These are phyloP conservation scores for Automeris io DNA, from an alignment of 2,888 invertebrate genomes.

Conservation along the genomic window DNA sequence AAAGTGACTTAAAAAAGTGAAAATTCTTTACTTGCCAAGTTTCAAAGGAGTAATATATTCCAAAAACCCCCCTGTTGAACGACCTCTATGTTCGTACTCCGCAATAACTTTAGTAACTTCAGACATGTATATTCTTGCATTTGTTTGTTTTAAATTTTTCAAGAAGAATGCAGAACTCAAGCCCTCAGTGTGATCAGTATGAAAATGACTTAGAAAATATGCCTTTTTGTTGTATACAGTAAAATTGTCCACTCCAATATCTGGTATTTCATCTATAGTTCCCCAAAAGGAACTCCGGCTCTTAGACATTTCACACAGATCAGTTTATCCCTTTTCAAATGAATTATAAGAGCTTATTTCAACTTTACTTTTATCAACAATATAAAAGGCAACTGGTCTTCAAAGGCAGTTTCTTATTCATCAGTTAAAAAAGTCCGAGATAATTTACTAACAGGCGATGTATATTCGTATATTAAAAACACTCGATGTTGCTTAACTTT, in stretches of 20 bases:
- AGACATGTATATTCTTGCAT: conserved; percentile 36
- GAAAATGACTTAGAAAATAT: conserved; percentile 82
- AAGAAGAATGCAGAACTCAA: conserved; percentile 30
- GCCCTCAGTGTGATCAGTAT: conserved; percentile 79
- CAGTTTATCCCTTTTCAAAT: too few relatives aligned
- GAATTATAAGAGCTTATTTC: too few relatives aligned
- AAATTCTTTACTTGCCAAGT: conserved; percentile 40
- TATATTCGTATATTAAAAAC: too few relatives aligned
- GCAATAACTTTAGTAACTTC: conserved; percentile 36
- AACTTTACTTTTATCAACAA: too few relatives aligned
- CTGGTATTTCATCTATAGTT: conserved; percentile 76
- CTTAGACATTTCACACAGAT: neutral
- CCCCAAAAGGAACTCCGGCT: conserved; percentile 72
- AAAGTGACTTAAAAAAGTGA: neutral
- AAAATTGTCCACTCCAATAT: conserved; percentile 79
- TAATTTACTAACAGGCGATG: too few relatives aligned
- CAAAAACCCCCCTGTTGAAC: conserved; percentile 12
- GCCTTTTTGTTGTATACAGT: conserved; percentile 54
- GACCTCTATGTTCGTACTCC: conserved; percentile 17
- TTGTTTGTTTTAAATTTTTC: conserved; percentile 17
- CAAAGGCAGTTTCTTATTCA: too few relatives aligned
- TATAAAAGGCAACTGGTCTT: too few relatives aligned
- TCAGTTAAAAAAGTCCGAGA: too few relatives aligned
- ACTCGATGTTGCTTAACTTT: too few relatives aligned
- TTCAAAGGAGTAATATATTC: conserved; percentile 27